Conservation (phyloP, 2,797 vertebrate species). For the Myoxocephalus aenaeus region DNA sequence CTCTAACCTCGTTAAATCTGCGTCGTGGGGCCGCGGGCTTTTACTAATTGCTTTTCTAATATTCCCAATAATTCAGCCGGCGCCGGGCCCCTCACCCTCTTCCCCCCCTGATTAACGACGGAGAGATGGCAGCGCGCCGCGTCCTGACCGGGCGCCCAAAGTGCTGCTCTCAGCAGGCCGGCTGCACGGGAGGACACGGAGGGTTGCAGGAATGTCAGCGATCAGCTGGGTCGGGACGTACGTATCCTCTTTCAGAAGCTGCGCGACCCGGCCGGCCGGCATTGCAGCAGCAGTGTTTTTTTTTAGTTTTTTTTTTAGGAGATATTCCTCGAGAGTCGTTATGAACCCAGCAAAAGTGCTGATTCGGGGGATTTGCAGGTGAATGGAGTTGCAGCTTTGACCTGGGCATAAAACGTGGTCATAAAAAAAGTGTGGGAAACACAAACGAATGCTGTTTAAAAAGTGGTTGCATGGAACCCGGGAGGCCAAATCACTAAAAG, state of each 20-base stretch:
- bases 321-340: neutral
- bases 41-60: constrained; percentile 82
- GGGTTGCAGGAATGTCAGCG: constrained; percentile 47
- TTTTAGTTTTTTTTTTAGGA: neutral
- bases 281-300: too few species aligned
- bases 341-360: neutral
- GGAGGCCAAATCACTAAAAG: too few species aligned
- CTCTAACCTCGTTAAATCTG: constrained; percentile 71
- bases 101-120: constrained; percentile 64
- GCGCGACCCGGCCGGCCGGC: neutral
- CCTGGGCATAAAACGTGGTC: too few species aligned
- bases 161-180: constrained; percentile 72
- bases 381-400: too few species aligned
- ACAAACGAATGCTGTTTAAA: too few species aligned
- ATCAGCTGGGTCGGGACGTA: constrained; percentile 41
- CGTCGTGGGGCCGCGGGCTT: constrained; percentile 46
- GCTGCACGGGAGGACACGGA: constrained; percentile 51
- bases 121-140: constrained; percentile 59
- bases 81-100: constrained; percentile 40
- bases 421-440: too few species aligned
- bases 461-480: too few species aligned
- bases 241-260: constrained; percentile 23
- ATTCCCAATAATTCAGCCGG: constrained; percentile 77
- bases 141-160: constrained; percentile 52
- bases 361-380: too few species aligned